Base-by-base conservation (phyloP, 2,113 vertebrate species). In the Henicopernis longicauda region DNA sequence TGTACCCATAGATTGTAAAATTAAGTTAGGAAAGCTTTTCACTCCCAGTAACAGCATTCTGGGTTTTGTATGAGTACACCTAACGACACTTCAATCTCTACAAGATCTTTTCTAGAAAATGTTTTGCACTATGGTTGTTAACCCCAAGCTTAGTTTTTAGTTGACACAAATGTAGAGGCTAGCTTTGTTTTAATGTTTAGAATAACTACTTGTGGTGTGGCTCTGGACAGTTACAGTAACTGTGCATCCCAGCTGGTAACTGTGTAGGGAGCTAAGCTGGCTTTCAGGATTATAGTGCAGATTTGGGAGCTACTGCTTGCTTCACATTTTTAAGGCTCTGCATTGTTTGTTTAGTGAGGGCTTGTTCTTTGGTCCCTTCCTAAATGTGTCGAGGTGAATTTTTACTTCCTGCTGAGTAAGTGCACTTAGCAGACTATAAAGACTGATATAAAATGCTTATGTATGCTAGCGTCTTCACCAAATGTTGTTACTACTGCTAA, bases 61-160 rank as follows among this genome's bases (percentile, higher is more conserved):
- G 38, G 10, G 8, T 72, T 73, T 81, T 38, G 8, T 59, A 1
- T 15, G 18, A 23, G 3, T 36, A 18, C 6, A 11, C 0, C 1
- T 45, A 10, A 11, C 17, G 52, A 36, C 27, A 38, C 4, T 76
- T 63, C 9, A 65, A 2, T 29, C 20, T 74, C 13, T 34, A 7
- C 8, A 2, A 25, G 23, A 6, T 65, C 0, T 72, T 26, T 26
- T n/a, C 21, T 18, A 50, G n/a, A 63, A 79, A 23, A 26, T 42
- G 6, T 42, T 83, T 38, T 59, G 26, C 10, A 3, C 26, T 52
- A 0, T 25, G 16, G 10, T 40, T 72, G 12, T 61, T 81, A 54
- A 47, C 11, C 5, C 12, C 13, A 50, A 55, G 15, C 10, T 13
- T 79, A 22, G 0, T 8, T 42, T 32, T 34, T 3, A 17, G 0